Conservation (phyloP, 2,888 invertebrate genomes). For the Orthosia gothica region DNA sequence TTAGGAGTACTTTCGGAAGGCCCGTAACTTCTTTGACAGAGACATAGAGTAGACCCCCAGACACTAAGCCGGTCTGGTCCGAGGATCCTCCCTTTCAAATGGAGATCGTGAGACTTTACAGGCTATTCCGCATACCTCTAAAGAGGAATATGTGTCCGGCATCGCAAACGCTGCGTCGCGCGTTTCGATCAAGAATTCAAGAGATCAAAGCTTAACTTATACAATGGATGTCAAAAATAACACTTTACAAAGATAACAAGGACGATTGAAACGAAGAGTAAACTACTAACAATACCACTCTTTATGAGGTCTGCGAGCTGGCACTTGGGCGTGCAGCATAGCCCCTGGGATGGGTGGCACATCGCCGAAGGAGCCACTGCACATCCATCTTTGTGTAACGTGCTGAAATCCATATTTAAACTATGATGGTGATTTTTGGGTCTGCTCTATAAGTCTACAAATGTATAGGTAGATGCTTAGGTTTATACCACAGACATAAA, state of each 20-base stretch:
- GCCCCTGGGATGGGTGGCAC: slow-evolving; percentile 91
- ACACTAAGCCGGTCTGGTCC: no score
- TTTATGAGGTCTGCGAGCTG: slow-evolving; percentile 79
- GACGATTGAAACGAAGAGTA: slow-evolving; percentile 51
- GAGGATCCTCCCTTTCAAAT: no score
- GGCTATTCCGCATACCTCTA: no score
- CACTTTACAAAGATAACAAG: slow-evolving; percentile 41
- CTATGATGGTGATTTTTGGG: slow-evolving; percentile 17
- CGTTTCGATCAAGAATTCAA: no score
- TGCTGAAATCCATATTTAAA: slow-evolving; percentile 66
- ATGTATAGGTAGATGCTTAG: no score
- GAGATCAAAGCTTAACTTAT: not conserved
- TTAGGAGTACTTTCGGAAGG: no score
- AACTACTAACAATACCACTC: slow-evolving; percentile 85
- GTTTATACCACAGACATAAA: no score
- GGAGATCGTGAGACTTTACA: no score
- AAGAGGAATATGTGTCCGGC: no score
- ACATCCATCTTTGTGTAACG: slow-evolving; percentile 86
- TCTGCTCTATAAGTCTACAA: slow-evolving; percentile 1
- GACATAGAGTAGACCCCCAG: no score
- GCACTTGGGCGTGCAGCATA: slow-evolving; percentile 88
- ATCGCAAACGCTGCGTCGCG: no score
- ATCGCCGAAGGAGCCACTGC: slow-evolving; percentile 84
- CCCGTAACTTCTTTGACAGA: no score
- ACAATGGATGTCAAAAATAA: slow-evolving; percentile 45